Conservation (phyloP, 2,888 invertebrate species). For the Sinhomidia bicolor region DNA sequence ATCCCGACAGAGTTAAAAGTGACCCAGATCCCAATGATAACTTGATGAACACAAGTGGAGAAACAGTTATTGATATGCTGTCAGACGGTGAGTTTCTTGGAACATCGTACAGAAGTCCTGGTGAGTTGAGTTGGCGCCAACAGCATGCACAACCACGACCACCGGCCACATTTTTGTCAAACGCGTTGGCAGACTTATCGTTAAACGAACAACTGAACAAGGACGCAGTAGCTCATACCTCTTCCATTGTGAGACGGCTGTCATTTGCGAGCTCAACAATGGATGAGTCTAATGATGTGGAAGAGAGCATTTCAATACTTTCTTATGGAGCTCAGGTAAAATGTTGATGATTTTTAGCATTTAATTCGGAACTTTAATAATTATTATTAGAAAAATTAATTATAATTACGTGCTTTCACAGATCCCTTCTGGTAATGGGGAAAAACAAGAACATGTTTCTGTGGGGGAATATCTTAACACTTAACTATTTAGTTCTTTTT, state of each 20-base stretch:
- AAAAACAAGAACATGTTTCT: neutral
- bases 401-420: neutral
- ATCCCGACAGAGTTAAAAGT: neutral
- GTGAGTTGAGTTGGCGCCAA: constrained; percentile 64
- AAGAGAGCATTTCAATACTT: constrained; percentile 34
- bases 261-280: neutral
- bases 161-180: neutral
- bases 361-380: neutral
- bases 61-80: constrained; percentile 54
- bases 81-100: constrained; percentile 75
- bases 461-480: constrained; percentile 21
- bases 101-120: constrained; percentile 67
- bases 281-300: neutral
- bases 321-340: constrained; percentile 40
- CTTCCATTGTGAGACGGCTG: neutral
- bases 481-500: too few species aligned
- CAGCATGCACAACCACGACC: neutral
- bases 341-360: too few species aligned
- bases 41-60: constrained; percentile 37
- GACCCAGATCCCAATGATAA: constrained; percentile 2
- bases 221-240: neutral
- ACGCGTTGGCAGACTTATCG: neutral
- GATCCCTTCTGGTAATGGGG: neutral
- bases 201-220: constrained; percentile 1
- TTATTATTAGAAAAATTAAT: neutral